These are phyloP conservation scores for Lasioglossum lativentre DNA, from an alignment of 2,888 invertebrate genomes.

Conservation along the genomic window DNA sequence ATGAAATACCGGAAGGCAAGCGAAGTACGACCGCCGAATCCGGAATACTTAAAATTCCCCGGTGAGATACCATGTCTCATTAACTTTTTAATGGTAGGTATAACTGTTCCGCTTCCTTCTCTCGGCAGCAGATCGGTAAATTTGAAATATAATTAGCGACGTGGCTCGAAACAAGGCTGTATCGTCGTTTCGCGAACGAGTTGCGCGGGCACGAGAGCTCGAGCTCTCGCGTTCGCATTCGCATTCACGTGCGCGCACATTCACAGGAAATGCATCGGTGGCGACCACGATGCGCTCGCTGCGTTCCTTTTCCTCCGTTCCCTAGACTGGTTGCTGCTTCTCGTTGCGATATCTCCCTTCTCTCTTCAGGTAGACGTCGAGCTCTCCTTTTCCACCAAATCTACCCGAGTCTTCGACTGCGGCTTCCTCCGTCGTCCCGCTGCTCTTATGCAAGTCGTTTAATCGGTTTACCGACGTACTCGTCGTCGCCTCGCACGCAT, in stretches of 20 bases:
- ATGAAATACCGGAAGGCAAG: slow-evolving; percentile 48
- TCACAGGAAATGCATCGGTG: slow-evolving; percentile 44
- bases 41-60: slow-evolving; percentile 40
- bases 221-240: not conserved
- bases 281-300: slow-evolving; percentile 41
- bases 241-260: not conserved
- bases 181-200: slow-evolving; percentile 23
- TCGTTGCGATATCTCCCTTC: not conserved
- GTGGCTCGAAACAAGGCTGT: slow-evolving; percentile 46
- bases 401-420: slow-evolving; percentile 28
- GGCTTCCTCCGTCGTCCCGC: slow-evolving; percentile 31
- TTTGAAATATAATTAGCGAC: slow-evolving; percentile 56
- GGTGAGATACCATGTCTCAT: slow-evolving; percentile 50
- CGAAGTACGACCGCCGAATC: slow-evolving; percentile 49
- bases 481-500: slow-evolving; percentile 32
- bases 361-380: not conserved
- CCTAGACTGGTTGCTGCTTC: not conserved
- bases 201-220: not conserved
- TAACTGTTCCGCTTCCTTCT: slow-evolving; percentile 57
- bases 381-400: slow-evolving; percentile 39
- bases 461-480: slow-evolving; percentile 70
- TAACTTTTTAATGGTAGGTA: slow-evolving; percentile 54
- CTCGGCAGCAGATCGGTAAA: slow-evolving; percentile 46
- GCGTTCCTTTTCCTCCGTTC: slow-evolving; percentile 40
- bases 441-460: slow-evolving; percentile 72